Conservation (phyloP, 1,140 invertebrate genomes). For the Drosophila funebris region DNA sequence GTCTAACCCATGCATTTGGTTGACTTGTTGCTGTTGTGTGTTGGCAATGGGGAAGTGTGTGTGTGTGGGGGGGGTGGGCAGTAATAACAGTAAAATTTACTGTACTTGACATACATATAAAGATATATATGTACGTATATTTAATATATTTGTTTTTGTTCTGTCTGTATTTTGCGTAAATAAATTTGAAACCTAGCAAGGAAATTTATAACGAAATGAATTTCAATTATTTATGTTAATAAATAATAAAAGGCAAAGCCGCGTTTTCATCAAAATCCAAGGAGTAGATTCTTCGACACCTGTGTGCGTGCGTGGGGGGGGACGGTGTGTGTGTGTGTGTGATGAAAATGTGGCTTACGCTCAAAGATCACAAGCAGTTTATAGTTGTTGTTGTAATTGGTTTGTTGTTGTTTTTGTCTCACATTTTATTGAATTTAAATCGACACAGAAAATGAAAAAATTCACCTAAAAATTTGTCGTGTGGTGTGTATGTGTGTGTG, state of each 20-base stretch:
- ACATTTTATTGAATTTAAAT: constrained; percentile 68
- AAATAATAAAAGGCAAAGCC: constrained; percentile 23
- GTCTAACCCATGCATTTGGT: constrained; percentile 27
- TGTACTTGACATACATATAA: not conserved
- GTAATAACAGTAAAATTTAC: not conserved
- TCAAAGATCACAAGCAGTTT: constrained; percentile 78
- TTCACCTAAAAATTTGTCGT: constrained; percentile 74
- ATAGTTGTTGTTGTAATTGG: constrained; percentile 30
- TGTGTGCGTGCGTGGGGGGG: not conserved
- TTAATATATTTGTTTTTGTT: constrained; percentile 12
- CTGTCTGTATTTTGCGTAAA: constrained; percentile 45
- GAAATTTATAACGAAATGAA: constrained; percentile 11
- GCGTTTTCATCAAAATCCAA: constrained; percentile 4
- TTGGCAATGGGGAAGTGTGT: not conserved
- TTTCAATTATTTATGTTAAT: constrained; percentile 29
- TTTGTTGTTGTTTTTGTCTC: constrained; percentile 24
- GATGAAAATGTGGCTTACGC: constrained; percentile 49
- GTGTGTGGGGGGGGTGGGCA: not conserved
- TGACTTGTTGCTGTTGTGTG: not conserved
- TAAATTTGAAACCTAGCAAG: constrained; percentile 63
- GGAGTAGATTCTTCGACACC: not conserved
- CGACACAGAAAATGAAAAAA: constrained; percentile 73
- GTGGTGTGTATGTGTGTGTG: constrained; percentile 19
- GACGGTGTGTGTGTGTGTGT: not conserved
- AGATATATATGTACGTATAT: constrained; percentile 12